These are phyloP conservation scores for Lepidurus apus DNA, from an alignment of 1,140 invertebrate species.

Conservation along the genomic window DNA sequence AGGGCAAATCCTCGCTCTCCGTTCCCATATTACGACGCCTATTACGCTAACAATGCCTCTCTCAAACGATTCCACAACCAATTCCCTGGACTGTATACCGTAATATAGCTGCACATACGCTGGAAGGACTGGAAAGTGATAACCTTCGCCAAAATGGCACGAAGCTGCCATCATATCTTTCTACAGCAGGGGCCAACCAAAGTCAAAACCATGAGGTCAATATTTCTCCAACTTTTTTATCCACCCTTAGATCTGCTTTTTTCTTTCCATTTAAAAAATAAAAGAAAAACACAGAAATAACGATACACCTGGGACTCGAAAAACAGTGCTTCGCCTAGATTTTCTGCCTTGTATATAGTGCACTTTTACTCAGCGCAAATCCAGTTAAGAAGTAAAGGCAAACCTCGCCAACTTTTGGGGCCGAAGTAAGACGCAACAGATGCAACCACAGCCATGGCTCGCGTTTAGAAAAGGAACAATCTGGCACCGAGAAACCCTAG, in stretches of 20 bases:
- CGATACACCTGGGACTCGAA: too few relatives aligned
- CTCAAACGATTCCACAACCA: background rate
- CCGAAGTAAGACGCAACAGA: too few relatives aligned
- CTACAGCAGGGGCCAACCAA: background rate
- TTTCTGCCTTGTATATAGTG: too few relatives aligned
- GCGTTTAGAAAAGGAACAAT: too few relatives aligned
- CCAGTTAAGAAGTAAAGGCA: too few relatives aligned
- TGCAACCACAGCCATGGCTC: too few relatives aligned
- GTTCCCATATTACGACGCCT: background rate
- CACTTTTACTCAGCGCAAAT: too few relatives aligned
- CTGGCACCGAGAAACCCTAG: too few relatives aligned
- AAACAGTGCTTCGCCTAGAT: too few relatives aligned
- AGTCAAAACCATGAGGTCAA: background rate
- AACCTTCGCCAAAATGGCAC: background rate
- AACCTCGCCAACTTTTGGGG: too few relatives aligned
- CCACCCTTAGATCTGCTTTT: background rate
- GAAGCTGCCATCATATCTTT: background rate
- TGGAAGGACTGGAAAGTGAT: background rate
- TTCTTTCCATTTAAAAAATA: background rate
- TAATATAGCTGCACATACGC: background rate
- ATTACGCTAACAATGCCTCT: background rate
- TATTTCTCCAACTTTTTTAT: background rate
- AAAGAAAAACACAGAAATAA: too few relatives aligned
- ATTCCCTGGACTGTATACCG: slow-evolving; percentile 2
- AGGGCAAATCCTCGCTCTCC: background rate